Evolutionary conservation across 2,888 invertebrate genomes (phyloP), one percentile per base, ranked within the genome.

Genomic region (Dichetophora obliterata): DNA sequence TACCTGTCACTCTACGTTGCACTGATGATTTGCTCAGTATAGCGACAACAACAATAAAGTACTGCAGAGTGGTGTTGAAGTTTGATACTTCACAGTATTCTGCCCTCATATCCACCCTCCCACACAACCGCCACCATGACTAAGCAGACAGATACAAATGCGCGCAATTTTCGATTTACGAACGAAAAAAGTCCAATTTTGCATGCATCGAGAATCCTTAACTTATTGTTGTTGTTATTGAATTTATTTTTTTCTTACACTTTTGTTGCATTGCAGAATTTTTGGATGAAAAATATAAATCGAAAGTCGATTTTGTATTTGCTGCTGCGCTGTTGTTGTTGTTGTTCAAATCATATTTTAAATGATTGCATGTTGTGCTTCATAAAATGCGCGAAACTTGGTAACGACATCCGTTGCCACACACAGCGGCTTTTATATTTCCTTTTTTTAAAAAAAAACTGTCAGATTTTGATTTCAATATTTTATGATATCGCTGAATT

Each of bases 351-450:
- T 71, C 71, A 71, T 71, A 71, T 71, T 71, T 57, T 54, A 59
- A 71, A 71, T 71, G 57, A 71, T 71, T 57, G 71, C 71, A 71
- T 71, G 71, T 71, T 71, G 71, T 57, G 37, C 57, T 54, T 16
- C 11, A 57, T 34, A 22, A 48, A 68, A 68, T 24, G 8, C 27
- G 54, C 59, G 59, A 59, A 24, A 24, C 24, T 59, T 27, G 24
- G 59, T 59, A 65, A 65, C 34, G 19, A 65, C 37, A 22, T 22
- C 52, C 27, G 22, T 22, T 22, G 43, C 43, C 14, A 43, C 43
- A 43, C 6, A 6, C 43, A 43, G 43, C 43, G 43, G 43, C 43
- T 43, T 43, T 43, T 43, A 43, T 43, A 43, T 43, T 43, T 14
- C 11, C 11, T 14, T 14, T 11, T 43, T 43, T 11, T 8, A 43